Conservation (phyloP, 2,113 vertebrate genomes). For the Diadophis punctatus region DNA sequence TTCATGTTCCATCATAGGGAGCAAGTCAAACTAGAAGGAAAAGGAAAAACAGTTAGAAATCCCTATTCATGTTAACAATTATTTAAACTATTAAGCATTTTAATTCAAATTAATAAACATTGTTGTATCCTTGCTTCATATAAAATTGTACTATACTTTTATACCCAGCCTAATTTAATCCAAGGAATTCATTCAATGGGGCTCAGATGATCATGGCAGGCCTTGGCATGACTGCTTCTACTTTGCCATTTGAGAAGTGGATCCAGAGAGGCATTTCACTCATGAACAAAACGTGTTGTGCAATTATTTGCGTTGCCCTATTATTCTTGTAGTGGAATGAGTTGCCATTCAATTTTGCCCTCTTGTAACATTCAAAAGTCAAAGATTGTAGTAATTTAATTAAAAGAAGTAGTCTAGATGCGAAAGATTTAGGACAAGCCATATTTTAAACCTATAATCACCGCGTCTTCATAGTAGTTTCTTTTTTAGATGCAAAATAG, state of each 20-base stretch:
- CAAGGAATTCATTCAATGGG: not conserved
- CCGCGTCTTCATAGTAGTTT: not conserved
- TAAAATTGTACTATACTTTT: not conserved
- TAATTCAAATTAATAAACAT: not conserved
- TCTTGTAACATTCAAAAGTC: not conserved
- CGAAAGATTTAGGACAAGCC: not conserved
- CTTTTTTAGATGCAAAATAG: not conserved
- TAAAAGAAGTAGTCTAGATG: not conserved
- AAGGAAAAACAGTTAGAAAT: not conserved
- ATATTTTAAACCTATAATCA: not conserved
- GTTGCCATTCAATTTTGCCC: not conserved
- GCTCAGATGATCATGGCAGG: accelerated
- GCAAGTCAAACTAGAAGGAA: not conserved
- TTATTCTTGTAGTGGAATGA: not conserved
- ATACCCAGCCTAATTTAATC: not conserved
- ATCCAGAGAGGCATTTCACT: not conserved
- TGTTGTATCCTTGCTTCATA: not conserved
- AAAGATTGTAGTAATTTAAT: not conserved
- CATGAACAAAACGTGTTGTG: not conserved
- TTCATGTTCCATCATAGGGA: not conserved
- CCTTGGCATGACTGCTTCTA: not conserved
- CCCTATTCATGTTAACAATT: not conserved
- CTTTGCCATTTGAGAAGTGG: not conserved
- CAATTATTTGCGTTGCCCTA: not conserved
- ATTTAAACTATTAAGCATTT: not conserved